phyloP scores from a whole-genome alignment of 2,888 invertebrate species.

The Ichneumon xanthorius region DNA sequence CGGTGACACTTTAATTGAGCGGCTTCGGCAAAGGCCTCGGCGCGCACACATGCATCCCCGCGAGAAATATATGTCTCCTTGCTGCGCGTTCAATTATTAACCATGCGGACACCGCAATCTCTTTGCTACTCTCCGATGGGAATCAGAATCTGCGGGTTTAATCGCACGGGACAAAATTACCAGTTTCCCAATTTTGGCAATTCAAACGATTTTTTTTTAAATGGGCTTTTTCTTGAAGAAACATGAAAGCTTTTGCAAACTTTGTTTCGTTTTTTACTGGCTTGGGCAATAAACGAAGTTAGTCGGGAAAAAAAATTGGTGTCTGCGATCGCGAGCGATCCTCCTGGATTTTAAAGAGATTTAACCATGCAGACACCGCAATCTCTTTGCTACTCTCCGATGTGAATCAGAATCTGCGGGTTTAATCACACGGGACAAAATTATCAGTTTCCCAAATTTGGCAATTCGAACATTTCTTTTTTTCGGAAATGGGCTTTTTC shows the following conservation, averaged over 20 bases:
- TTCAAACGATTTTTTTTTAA: background rate
- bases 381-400: background rate
- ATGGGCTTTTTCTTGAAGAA: too few species aligned
- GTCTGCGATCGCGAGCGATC: constrained; percentile 50
- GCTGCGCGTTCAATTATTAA: constrained; percentile 33
- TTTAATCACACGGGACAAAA: background rate
- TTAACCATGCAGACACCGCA: constrained; percentile 9
- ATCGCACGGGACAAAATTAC: background rate
- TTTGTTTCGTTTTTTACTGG: background rate
- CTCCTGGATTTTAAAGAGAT: constrained; percentile 30
- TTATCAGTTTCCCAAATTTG: background rate
- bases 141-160: constrained; percentile 2
- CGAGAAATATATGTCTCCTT: constrained; percentile 43
- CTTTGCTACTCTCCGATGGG: constrained; percentile 6
- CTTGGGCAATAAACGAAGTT: background rate
- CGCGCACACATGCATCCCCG: constrained; percentile 32
- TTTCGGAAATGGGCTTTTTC: too few species aligned
- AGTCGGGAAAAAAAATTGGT: constrained; percentile 24
- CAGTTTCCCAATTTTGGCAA: background rate
- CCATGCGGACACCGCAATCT: background rate
- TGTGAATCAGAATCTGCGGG: background rate
- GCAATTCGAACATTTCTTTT: background rate
- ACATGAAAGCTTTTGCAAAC: too few species aligned
- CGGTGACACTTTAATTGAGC: constrained; percentile 77
- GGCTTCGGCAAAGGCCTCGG: constrained; percentile 60